Evolutionary conservation across 2,888 invertebrate species (phyloP).

Genomic region (Stegana nigrithorax): DNA sequence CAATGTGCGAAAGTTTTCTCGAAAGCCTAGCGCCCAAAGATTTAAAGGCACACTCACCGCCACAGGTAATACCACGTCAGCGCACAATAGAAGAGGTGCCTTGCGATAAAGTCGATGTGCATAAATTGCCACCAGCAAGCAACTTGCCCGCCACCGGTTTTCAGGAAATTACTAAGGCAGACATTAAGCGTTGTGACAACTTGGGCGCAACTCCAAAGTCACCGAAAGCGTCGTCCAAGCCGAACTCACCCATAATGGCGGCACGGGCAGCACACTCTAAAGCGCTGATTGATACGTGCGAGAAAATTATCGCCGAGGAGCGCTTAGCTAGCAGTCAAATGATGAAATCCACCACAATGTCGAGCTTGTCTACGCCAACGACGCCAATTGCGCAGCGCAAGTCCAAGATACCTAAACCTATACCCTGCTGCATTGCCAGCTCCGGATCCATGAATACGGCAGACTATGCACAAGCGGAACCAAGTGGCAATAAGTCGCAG

Average conservation of each 20-base stretch:
- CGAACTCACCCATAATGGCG: conserved; percentile 47
- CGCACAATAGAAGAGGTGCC: conserved; percentile 44
- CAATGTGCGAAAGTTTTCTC: conserved; percentile 47
- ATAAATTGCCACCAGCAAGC: conserved; percentile 29
- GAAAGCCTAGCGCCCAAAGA: conserved; percentile 40
- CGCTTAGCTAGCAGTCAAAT: conserved; percentile 52
- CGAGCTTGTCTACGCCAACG: conserved; percentile 30
- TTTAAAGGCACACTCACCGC: not conserved
- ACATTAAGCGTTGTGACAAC: conserved; percentile 41
- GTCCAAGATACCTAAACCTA: conserved; percentile 57
- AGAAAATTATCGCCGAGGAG: conserved; percentile 62
- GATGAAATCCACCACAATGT: conserved; percentile 46
- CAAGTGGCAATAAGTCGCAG: conserved; percentile 13
- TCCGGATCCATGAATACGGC: conserved; percentile 53
- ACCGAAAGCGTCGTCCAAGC: conserved; percentile 27
- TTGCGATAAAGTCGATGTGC: conserved; percentile 48
- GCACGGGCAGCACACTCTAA: conserved; percentile 59
- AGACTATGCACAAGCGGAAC: conserved; percentile 36
- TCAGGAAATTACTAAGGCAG: conserved; percentile 46
- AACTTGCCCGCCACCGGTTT: conserved; percentile 44
- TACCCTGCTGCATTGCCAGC: conserved; percentile 48
- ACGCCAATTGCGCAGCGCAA: conserved; percentile 44
- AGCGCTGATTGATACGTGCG: conserved; percentile 59
- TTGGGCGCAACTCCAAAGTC: not conserved
- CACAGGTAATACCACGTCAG: not conserved